Base-by-base conservation (phyloP, 2,797 vertebrate genomes). In the Taenioides sp. region DNA sequence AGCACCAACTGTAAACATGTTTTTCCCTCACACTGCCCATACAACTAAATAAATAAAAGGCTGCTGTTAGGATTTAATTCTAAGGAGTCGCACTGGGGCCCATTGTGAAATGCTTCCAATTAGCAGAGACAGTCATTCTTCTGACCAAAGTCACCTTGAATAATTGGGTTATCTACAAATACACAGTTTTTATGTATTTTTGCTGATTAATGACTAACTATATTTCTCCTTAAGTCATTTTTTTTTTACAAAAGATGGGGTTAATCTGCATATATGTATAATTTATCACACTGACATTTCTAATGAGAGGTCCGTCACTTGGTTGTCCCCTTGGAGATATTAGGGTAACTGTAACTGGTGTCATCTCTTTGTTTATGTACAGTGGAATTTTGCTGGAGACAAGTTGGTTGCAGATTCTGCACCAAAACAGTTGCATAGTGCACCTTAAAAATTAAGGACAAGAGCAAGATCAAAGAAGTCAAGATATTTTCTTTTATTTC, bases 71-170 rank as follows among this genome's bases (percentile, higher is more conserved):
- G 86, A 89, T 89, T 89, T 86, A 83, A 88, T 90, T 88, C 80
- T 74, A 65, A 82, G 83, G 81, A 78, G 71, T 70, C 52, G 80
- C 84, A 82, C 87, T 67, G 54, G 85, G 80, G 80, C 84, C 78
- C 67, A 69, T 70, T 6, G 77, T 34, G 58, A 84, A 88, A 84
- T 79, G 76, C 77, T 80, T 86, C 88, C 85, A 91, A 90, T 93
- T 91, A 92, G 74, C 75, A 73, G 78, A 69, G 68, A 40, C 68
- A n/a, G 66, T 71, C 83, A 85, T 83, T 88, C 84, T 75, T 77
- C 52, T 63, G 77, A 83, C 83, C 84, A 92, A 92, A 90, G 91
- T 89, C 91, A 92, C 92, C 90, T 90, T 88, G 69, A 90, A 81
- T 81, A 87, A 88, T 91, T 75, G 81, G 87, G 91, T 92, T 83